These are phyloP conservation scores for Laticauda laticaudata DNA, from an alignment of 2,113 vertebrate genomes.

Conservation along the genomic window DNA sequence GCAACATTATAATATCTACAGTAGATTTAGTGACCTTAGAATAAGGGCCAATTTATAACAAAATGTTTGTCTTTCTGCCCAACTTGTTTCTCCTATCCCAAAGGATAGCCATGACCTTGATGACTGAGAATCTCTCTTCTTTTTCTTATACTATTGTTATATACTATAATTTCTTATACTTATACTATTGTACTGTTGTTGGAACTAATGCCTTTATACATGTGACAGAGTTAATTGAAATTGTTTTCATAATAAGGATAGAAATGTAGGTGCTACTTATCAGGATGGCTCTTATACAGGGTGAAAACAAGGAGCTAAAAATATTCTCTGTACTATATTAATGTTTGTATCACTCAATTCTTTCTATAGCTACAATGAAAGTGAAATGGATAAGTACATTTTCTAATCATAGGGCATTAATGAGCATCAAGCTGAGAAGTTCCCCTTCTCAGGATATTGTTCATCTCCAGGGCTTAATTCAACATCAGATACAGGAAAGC, in stretches of 20 bases:
- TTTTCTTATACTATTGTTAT: neutral
- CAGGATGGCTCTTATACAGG: slow-evolving; percentile 36
- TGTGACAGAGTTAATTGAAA: slow-evolving; percentile 48
- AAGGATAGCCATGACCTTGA: too few relatives aligned
- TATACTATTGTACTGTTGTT: slow-evolving; percentile 28
- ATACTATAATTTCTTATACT: neutral
- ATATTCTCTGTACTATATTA: slow-evolving; percentile 10
- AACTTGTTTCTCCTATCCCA: neutral
- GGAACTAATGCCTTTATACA: slow-evolving; percentile 38
- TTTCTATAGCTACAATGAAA: neutral
- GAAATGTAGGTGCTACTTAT: slow-evolving; percentile 47
- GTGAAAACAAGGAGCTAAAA: slow-evolving; percentile 41
- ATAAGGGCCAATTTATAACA: neutral
- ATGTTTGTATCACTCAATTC: slow-evolving; percentile 11
- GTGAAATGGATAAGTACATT: slow-evolving; percentile 15
- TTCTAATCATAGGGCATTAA: slow-evolving; percentile 26
- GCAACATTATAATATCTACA: neutral
- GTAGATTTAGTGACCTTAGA: neutral
- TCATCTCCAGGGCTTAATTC: neutral
- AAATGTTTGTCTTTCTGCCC: neutral
- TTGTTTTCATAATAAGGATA: slow-evolving; percentile 37
- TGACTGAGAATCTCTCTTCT: neutral
- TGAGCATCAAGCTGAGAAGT: slow-evolving; percentile 22
- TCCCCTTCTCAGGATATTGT: neutral
- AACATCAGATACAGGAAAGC: neutral